phyloP scores from a whole-genome alignment of 35 echinoderm and acorn worm species.

The Holothuria glaberrima region DNA sequence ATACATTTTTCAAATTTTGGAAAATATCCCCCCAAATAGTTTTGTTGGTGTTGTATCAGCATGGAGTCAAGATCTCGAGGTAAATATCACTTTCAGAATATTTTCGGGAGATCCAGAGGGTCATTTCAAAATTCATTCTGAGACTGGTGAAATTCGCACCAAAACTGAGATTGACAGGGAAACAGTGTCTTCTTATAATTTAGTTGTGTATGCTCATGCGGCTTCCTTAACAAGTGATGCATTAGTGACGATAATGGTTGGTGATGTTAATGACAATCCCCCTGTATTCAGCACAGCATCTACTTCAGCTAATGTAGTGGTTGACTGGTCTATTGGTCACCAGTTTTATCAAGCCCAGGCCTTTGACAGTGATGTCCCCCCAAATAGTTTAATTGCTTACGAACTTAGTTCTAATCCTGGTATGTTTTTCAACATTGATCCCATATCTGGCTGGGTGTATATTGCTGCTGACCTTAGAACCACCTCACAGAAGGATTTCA shows the following conservation, averaged over 20 bases:
- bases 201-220: constrained; percentile 77
- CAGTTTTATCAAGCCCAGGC: constrained; percentile 78
- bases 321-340: constrained; percentile 87
- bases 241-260: constrained; percentile 64
- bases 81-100: constrained; percentile 80
- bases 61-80: constrained; percentile 72
- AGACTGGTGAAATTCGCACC: constrained; percentile 71
- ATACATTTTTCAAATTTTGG: constrained; percentile 77
- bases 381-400: constrained; percentile 86
- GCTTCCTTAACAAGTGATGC: constrained; percentile 70
- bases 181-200: constrained; percentile 51
- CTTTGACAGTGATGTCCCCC: constrained; percentile 75
- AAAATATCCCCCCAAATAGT: constrained; percentile 59
- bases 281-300: constrained; percentile 56
- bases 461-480: constrained; percentile 67
- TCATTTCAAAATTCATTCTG: constrained; percentile 74
- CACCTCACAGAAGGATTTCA: constrained; percentile 48
- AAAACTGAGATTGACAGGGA: constrained; percentile 73
- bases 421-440: constrained; percentile 78
- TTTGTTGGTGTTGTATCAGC: constrained; percentile 79
- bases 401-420: constrained; percentile 73
- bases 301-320: constrained; percentile 82
- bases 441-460: constrained; percentile 77
- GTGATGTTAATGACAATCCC: constrained; percentile 93
- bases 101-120: constrained; percentile 83